Evolutionary conservation across 2,888 invertebrate genomes (phyloP), one percentile per base, ranked within the genome.

Genomic region (Anagyrus pseudococci): DNA sequence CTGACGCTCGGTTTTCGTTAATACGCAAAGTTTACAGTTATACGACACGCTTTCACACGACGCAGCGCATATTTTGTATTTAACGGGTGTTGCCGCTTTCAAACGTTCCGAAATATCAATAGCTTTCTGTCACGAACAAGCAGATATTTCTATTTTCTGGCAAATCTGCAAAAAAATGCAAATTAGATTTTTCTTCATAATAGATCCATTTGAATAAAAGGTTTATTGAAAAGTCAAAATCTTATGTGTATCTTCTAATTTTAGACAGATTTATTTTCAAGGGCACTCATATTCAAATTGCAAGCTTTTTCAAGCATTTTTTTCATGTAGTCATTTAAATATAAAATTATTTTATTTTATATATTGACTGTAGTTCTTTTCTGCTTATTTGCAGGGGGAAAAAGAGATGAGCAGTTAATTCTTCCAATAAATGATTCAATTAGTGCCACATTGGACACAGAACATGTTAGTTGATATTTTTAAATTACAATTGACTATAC

Each of bases 401-500:
- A 99, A 84, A 86, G 93, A 71, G 89, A 98, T 84, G 96, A 97
- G 81, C 85, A 91, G 57, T 84, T 96, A 69, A 96, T 98, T 80
- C 84, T 98, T 71, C 99, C 99, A 40, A 83, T 96, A 71, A 99
- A 99, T 84, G 96, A 97, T 83, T 98, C 98, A 10, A 84, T 99
- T 64, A 98, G 98, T 84, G 90, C 91, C 69, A 96, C 97, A 55
- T 86, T 99, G 48, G 89, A 89, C 76, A 89, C 89, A 10, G 88
- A 89, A 73, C 89, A 92, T 82, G 92, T 91, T 84, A 82, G 23
- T 25, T 48, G 22, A 19, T 26, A 4, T 29, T 20, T 22, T 40
- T 22, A 23, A n/a, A 33, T 10, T 20, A 13, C 2, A n/a, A 0
- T 33, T 22, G 22, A 20, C n/a, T 25, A 1, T 43, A 20, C 13